phyloP scores from a whole-genome alignment of 2,113 vertebrate species.

The Hippopotamus amphibius region DNA sequence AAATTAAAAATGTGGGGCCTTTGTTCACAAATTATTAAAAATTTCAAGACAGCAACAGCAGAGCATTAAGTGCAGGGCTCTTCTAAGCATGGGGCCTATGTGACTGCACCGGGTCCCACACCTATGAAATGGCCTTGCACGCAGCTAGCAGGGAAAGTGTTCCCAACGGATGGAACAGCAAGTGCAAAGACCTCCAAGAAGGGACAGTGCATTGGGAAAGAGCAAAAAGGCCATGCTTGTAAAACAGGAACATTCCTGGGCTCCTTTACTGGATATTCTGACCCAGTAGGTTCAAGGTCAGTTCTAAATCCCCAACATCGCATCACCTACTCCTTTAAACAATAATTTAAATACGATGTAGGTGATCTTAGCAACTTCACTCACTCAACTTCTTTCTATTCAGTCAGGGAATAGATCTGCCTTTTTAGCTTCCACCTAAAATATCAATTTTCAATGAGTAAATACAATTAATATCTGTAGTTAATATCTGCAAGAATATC shows the following conservation, averaged over 20 bases:
- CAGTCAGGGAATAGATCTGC: not conserved
- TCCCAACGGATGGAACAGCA: not conserved
- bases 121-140: not conserved
- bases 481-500: not conserved
- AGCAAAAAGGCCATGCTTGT: not conserved
- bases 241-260: not conserved
- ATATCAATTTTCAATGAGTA: conserved; percentile 18
- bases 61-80: not conserved
- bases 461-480: not conserved
- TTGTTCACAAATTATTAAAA: not conserved
- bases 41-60: not conserved
- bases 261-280: not conserved
- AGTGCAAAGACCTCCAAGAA: not conserved
- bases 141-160: not conserved
- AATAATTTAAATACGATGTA: not conserved
- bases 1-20: not conserved
- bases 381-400: conserved; percentile 16
- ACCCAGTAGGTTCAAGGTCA: not conserved
- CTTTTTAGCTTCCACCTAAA: not conserved
- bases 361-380: not conserved
- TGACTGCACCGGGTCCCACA: not conserved
- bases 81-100: not conserved
- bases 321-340: not conserved
- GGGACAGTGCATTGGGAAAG: not conserved
- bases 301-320: not conserved